These are phyloP conservation scores for Eueremaeus valkanovi DNA, from an alignment of 2,888 invertebrate species.

Conservation along the genomic window DNA sequence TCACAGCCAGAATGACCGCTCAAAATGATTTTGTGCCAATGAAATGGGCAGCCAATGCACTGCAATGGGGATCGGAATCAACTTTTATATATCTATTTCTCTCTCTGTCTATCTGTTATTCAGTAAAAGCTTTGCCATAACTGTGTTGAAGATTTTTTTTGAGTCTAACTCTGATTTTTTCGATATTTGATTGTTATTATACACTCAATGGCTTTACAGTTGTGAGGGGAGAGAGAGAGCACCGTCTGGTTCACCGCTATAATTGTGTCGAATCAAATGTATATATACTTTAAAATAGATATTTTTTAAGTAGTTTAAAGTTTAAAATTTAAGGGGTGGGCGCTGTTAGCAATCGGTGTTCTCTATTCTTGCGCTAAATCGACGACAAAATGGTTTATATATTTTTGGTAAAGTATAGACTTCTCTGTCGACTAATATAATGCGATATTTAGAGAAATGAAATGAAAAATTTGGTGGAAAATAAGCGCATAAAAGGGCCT, in stretches of 20 bases:
- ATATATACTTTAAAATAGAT: not conserved
- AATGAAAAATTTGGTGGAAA: conserved; percentile 14
- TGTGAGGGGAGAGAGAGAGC: not conserved
- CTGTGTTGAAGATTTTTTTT: not conserved
- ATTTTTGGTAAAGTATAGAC: too few species aligned
- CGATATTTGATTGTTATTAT: not conserved
- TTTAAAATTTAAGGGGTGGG: conserved; percentile 29
- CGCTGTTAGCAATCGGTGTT: not conserved
- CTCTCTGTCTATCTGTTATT: not conserved
- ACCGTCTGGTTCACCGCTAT: conserved; percentile 20
- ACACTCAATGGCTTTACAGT: too few species aligned
- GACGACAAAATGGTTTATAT: not conserved
- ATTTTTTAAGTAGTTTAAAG: conserved; percentile 22
- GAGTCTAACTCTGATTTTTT: not conserved
- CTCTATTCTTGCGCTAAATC: not conserved
- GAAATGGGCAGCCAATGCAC: conserved; percentile 6
- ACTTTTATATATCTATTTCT: not conserved
- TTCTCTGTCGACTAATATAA: not conserved
- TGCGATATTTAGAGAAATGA: conserved; percentile 5
- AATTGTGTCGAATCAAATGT: not conserved
- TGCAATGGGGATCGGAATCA: not conserved
- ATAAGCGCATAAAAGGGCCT: not conserved
- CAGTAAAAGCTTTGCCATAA: conserved; percentile 13
- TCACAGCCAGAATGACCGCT: conserved; percentile 26
- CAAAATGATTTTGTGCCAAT: conserved; percentile 21